Evolutionary conservation across 2,888 invertebrate genomes (phyloP).

Genomic region (Caenorhabditis uteleia): DNA sequence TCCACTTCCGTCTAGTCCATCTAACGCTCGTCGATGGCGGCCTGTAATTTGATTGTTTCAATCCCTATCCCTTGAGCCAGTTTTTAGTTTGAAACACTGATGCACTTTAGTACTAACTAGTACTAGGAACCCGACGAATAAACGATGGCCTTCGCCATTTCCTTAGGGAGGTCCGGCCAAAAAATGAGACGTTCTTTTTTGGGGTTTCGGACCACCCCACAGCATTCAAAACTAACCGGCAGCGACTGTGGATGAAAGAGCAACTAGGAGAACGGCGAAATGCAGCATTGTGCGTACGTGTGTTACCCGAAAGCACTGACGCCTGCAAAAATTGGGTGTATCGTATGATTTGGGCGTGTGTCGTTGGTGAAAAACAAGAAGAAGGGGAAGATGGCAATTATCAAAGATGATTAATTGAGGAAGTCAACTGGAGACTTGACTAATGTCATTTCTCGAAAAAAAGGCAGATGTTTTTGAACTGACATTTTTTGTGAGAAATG

Average conservation of each 20-base stretch:
- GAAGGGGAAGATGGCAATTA: slow-evolving; percentile 28
- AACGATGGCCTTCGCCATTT: too few relatives aligned
- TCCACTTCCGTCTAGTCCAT: slow-evolving; percentile 40
- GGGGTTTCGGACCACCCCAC: too few relatives aligned
- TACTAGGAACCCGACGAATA: too few relatives aligned
- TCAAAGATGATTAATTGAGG: neutral
- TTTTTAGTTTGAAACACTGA: too few relatives aligned
- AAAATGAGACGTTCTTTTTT: slow-evolving; percentile 20
- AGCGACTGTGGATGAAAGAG: slow-evolving; percentile 9
- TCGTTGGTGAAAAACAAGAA: too few relatives aligned
- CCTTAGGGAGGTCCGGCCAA: too few relatives aligned
- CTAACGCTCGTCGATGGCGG: slow-evolving; percentile 37
- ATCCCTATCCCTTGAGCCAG: too few relatives aligned
- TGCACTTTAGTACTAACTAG: too few relatives aligned
- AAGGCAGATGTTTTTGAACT: too few relatives aligned
- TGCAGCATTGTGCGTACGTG: slow-evolving; percentile 34
- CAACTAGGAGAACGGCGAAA: slow-evolving; percentile 24
- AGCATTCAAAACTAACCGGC: slow-evolving; percentile 29
- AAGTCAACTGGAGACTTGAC: neutral
- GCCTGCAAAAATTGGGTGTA: slow-evolving; percentile 19
- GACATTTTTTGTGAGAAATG: too few relatives aligned
- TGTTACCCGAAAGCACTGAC: slow-evolving; percentile 44
- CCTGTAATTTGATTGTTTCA: slow-evolving; percentile 34
- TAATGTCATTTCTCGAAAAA: too few relatives aligned
- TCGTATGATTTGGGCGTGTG: too few relatives aligned